Percentiles rank a stretch among this genome's conserved stretches.
Conservation (phyloP, 2,113 vertebrate genomes). For the Lathamus discolor region DNA sequence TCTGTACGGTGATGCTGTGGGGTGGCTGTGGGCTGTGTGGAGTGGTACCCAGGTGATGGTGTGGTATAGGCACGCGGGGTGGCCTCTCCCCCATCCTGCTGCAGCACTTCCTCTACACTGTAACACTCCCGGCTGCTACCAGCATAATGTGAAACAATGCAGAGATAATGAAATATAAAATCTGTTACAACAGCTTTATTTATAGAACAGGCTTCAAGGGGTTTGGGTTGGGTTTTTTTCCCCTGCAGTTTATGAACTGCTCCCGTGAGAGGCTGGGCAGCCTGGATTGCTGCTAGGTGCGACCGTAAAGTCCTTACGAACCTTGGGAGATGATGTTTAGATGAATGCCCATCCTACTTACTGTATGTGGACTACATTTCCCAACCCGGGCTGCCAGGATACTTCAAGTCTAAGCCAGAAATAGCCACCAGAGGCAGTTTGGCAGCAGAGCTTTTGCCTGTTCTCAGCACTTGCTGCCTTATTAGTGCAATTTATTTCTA, state of each 20-base stretch:
- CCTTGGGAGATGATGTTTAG: neutral
- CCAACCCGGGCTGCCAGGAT: neutral
- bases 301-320: neutral
- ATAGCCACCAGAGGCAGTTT: conserved; percentile 13
- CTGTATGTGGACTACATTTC: neutral
- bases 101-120: neutral
- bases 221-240: neutral
- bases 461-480: neutral
- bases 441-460: neutral
- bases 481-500: conserved; percentile 15
- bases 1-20: neutral
- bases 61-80: neutral
- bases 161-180: conserved; percentile 1
- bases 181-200: conserved; percentile 5
- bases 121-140: neutral
- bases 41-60: neutral
- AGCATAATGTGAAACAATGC: neutral
- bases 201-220: conserved; percentile 30
- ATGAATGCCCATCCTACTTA: neutral
- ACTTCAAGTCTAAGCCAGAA: conserved; percentile 4
- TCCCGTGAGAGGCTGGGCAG: neutral
- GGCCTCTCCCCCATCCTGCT: neutral
- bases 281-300: neutral
- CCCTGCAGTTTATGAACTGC: neutral
- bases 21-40: neutral